A percentile compares a stretch with the other conserved stretches of the same genome.
phyloP scores from a whole-genome alignment of 2,888 invertebrate genomes.

The Gymnosoma rotundatum region DNA sequence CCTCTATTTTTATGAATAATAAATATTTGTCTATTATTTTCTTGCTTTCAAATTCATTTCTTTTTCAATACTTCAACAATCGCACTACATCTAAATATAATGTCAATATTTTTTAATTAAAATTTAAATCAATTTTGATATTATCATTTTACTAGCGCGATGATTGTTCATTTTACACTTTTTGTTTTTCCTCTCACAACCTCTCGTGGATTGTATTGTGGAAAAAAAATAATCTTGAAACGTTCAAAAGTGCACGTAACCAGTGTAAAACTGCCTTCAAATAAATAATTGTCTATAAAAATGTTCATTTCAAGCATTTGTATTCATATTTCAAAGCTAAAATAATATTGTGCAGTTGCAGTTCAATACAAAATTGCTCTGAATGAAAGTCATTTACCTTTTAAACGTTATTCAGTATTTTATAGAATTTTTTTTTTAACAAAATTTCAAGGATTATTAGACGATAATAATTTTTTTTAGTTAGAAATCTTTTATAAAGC shows the following conservation, averaged over 20 bases:
- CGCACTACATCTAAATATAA: no score
- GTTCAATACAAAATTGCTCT: constrained; percentile 30
- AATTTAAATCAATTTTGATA: constrained; percentile 19
- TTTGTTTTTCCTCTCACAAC: background rate
- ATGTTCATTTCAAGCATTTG: constrained; percentile 25
- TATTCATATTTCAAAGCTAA: constrained; percentile 52
- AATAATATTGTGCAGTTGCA: constrained; percentile 43
- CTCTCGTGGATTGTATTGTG: background rate
- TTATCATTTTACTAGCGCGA: constrained; percentile 20
- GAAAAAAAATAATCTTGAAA: constrained; percentile 41
- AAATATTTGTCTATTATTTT: no score
- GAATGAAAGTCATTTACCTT: constrained; percentile 53
- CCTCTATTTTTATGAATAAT: no score
- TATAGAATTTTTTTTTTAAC: constrained; percentile 32
- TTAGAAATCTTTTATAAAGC: background rate
- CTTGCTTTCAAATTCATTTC: no score
- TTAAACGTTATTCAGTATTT: constrained; percentile 23
- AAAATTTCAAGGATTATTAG: constrained; percentile 38
- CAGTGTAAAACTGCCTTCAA: constrained; percentile 58
- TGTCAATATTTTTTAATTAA: constrained; percentile 16
- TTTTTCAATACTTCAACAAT: no score
- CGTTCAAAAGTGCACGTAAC: constrained; percentile 66
- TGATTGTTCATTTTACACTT: background rate
- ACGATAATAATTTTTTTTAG: background rate
- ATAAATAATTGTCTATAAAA: constrained; percentile 24